These are phyloP conservation scores for Lucilia cuprina DNA, from an alignment of 1,140 invertebrate genomes.

Conservation along the genomic window DNA sequence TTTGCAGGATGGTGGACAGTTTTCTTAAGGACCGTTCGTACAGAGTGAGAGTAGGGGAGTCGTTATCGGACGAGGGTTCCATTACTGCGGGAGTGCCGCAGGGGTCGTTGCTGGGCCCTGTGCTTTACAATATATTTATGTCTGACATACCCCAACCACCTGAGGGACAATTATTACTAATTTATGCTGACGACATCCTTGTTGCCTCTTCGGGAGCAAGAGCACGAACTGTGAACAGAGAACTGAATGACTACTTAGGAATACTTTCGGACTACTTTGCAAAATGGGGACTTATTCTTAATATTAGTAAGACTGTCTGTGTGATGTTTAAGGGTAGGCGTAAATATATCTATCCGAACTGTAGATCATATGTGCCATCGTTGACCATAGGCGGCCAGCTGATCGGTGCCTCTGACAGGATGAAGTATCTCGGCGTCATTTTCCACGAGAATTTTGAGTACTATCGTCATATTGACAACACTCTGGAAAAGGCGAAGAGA, in stretches of 20 bases:
- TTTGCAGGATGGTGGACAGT: background rate
- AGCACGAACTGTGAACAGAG: background rate
- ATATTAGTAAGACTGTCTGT: background rate
- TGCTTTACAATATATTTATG: background rate
- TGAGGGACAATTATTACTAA: background rate
- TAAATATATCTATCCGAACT: background rate
- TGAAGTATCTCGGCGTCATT: background rate
- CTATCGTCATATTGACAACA: background rate
- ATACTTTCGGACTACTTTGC: background rate
- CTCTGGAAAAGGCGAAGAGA: background rate
- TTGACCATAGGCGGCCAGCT: background rate
- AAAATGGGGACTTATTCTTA: background rate
- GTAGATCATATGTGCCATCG: background rate
- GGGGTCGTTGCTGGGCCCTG: background rate
- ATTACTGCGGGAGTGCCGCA: background rate
- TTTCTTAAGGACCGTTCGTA: background rate
- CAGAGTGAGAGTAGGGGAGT: background rate
- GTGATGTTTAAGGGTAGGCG: background rate
- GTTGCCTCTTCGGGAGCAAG: background rate
- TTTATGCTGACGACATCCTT: background rate
- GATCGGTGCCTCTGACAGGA: background rate
- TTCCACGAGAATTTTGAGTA: background rate
- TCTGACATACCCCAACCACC: background rate
- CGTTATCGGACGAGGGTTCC: background rate
- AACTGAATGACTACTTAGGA: background rate